Conservation (phyloP, 2,888 invertebrate species). For the Alviniconcha strummeri region DNA sequence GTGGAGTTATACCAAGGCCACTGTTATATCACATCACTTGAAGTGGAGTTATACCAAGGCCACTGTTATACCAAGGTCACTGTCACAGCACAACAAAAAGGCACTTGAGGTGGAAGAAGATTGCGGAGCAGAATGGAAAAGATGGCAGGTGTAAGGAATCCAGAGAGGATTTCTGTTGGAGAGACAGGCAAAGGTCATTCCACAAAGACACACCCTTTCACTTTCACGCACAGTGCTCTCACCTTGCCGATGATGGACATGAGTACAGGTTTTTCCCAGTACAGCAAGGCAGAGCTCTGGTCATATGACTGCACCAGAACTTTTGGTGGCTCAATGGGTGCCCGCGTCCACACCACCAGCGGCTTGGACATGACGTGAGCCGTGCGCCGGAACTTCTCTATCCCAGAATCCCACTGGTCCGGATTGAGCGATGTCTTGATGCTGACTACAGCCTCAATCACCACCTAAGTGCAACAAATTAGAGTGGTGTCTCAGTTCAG, state of each 20-base stretch:
- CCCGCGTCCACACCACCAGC: conserved; percentile 68
- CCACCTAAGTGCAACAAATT: conserved; percentile 43
- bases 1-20: no score
- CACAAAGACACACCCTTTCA: no score
- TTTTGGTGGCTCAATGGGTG: conserved; percentile 70
- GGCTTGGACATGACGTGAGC: conserved; percentile 70
- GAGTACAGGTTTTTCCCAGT: conserved; percentile 73
- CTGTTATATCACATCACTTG: no score
- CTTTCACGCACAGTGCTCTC: not conserved
- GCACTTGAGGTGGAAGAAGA: no score
- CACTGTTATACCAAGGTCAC: no score
- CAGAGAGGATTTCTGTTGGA: no score
- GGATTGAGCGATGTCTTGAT: conserved; percentile 69
- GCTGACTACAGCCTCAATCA: conserved; percentile 72
- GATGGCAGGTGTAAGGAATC: no score
- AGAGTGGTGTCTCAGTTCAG: no score
- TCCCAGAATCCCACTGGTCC: conserved; percentile 56
- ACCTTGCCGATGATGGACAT: conserved; percentile 64
- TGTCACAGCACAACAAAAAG: no score
- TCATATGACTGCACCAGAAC: conserved; percentile 68
- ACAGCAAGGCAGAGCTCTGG: conserved; percentile 66
- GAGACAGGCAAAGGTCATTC: no score
- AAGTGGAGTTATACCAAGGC: no score
- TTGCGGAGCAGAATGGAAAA: no score
- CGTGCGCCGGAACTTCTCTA: conserved; percentile 67